Evolutionary conservation across 1,140 invertebrate species (phyloP).

Genomic region (Psix sp.): DNA sequence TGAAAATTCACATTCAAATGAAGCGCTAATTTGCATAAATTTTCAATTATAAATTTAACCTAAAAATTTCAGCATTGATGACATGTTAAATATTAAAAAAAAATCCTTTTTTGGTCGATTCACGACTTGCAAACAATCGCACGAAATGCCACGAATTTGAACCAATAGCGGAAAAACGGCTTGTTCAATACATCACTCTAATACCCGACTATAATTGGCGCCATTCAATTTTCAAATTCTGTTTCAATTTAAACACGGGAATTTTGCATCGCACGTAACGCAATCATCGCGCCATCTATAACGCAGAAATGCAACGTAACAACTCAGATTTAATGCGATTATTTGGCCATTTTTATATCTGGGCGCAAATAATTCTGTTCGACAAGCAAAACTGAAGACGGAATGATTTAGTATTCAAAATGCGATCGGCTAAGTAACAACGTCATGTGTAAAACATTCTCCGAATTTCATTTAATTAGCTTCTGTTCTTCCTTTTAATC

Average conservation of each 20-base stretch:
- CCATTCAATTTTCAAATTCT: conserved; percentile 32
- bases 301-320: conserved; percentile 19
- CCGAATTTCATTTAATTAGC: neutral
- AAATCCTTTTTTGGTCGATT: too few species aligned
- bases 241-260: conserved; percentile 14
- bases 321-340: conserved; percentile 28
- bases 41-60: too few species aligned
- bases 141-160: neutral
- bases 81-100: too few species aligned
- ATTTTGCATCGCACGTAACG: conserved; percentile 23
- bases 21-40: too few species aligned
- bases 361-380: conserved; percentile 25
- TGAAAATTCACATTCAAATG: too few species aligned
- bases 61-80: too few species aligned
- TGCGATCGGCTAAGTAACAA: conserved; percentile 20
- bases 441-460: conserved; percentile 9
- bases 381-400: conserved; percentile 24
- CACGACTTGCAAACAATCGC: too few species aligned
- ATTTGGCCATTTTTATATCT: conserved; percentile 31
- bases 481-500: neutral
- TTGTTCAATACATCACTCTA: neutral
- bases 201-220: conserved; percentile 16
- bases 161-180: neutral
- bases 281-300: conserved; percentile 25
- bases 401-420: conserved; percentile 29